Conservation (phyloP, 2,888 invertebrate species). For the Pocota personata region DNA sequence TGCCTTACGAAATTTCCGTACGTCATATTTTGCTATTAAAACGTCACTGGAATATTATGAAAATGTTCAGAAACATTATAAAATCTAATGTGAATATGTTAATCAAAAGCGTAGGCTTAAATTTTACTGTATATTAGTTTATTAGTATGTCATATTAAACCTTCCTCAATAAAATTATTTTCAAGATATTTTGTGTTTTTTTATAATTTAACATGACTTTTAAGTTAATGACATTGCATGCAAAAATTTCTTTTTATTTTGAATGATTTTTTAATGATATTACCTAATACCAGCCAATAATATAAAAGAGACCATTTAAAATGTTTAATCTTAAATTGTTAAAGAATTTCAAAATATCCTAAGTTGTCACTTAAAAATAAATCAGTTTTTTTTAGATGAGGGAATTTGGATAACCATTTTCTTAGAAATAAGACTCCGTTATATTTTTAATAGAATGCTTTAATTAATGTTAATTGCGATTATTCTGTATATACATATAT, state of each 20-base stretch:
- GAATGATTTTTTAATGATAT: background rate
- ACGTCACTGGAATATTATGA: background rate
- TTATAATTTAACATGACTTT: background rate
- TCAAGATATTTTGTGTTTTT: background rate
- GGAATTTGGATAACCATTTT: too few relatives aligned
- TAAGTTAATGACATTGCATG: background rate
- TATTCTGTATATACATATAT: too few relatives aligned
- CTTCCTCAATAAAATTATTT: background rate
- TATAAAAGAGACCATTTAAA: too few relatives aligned
- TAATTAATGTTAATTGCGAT: too few relatives aligned
- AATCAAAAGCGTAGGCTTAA: background rate
- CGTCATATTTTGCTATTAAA: background rate
- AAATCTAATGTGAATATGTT: background rate
- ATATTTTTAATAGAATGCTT: too few relatives aligned
- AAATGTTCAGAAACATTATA: background rate
- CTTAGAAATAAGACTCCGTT: too few relatives aligned
- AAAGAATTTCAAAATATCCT: too few relatives aligned
- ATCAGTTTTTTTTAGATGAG: too few relatives aligned
- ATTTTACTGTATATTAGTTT: background rate
- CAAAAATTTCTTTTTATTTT: background rate
- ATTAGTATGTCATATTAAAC: background rate
- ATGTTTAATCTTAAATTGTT: too few relatives aligned
- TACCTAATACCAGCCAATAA: background rate
- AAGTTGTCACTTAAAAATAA: too few relatives aligned
- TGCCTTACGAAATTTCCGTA: background rate